Evolutionary conservation across 2,888 invertebrate species (phyloP), one percentile per base, ranked within the genome.

Genomic region (Dioctria linearis): DNA sequence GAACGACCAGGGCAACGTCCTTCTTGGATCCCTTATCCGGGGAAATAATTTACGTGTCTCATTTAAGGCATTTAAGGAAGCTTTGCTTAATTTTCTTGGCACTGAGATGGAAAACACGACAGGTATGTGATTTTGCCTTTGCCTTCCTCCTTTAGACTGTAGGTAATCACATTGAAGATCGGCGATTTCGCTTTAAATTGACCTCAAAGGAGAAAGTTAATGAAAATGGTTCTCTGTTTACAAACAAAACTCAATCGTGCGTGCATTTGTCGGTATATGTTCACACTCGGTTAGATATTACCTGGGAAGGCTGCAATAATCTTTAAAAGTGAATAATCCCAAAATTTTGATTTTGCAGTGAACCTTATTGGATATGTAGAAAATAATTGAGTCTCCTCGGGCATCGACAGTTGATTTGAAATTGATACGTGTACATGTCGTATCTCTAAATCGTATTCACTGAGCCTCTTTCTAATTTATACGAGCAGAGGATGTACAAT

Each of bases 31-130:
- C 83, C 90, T 93, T 81, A 91, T 91, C 83, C 84, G 85, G 81
- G 83, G 85, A 79, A 73, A 80, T 61, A 86, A 87, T 43, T 39
- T 49, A 3, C 88, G 90, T 13, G 93, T 93, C 49, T 91, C 94
- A 80, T 96, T 95, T 89, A 89, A 91, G 40, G 93, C 94, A 86
- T 96, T 96, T 86, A 93, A 94, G 85, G 93, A 94, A 87, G 95
- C 94, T 5, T 90, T 96, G 82, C 89, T 95, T 43, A 90, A 92
- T 82, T 91, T 95, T 84, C 90, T 95, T 80, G 94, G 92, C 87
- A 92, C 89, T 85, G 90, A 90, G 82, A 85, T 86, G 59, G 88
- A 89, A 67, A 84, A 87, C 5, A 54, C 84, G 25, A 83, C 11
- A 80, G 79, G 37, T 13, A 82, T 42, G 69, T 80, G 39, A 78